phyloP scores from a whole-genome alignment of 2,797 vertebrate genomes.

The Melanotaenia maccullochi region DNA sequence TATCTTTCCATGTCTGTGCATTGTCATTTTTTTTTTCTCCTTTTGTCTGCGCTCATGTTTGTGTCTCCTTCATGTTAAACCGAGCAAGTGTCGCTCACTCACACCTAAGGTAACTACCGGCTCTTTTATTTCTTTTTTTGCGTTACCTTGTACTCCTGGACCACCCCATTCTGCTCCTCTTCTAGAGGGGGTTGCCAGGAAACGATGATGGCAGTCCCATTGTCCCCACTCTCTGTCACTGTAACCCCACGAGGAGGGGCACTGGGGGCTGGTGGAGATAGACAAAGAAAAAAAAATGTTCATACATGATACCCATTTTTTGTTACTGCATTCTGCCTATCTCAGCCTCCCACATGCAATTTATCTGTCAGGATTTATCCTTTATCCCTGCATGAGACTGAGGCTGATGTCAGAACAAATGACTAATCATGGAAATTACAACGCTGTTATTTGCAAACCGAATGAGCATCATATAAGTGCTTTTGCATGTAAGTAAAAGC shows the following conservation, averaged over 20 bases:
- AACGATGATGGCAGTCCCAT: slow-evolving; percentile 92
- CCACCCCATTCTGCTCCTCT: slow-evolving; percentile 93
- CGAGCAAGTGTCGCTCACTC: slow-evolving; percentile 18
- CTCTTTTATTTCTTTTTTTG: slow-evolving; percentile 6
- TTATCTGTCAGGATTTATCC: slow-evolving; percentile 37
- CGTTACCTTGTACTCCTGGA: slow-evolving; percentile 97
- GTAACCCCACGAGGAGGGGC: slow-evolving; percentile 93
- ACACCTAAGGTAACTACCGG: slow-evolving; percentile 29
- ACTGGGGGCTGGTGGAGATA: slow-evolving; percentile 86
- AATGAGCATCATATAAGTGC: slow-evolving; percentile 9
- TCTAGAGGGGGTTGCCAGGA: slow-evolving; percentile 97
- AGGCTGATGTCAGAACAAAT: slow-evolving; percentile 58
- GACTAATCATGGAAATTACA: slow-evolving; percentile 42
- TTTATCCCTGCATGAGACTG: slow-evolving; percentile 43
- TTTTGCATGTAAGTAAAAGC: slow-evolving; percentile 40
- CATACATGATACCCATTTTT: slow-evolving; percentile 24
- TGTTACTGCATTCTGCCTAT: slow-evolving; percentile 20
- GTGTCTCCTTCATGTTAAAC: slow-evolving; percentile 46
- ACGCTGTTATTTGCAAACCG: slow-evolving; percentile 41
- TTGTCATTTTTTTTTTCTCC: slow-evolving; percentile 44
- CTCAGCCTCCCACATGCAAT: slow-evolving; percentile 22
- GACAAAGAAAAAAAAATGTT: slow-evolving; percentile 68
- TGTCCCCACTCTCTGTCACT: slow-evolving; percentile 93
- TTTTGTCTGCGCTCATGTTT: slow-evolving; percentile 48
- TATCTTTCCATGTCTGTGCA: slow-evolving; percentile 55